phyloP scores from a whole-genome alignment of 2,888 invertebrate genomes.

The Leptinotarsa rubiginosa region DNA sequence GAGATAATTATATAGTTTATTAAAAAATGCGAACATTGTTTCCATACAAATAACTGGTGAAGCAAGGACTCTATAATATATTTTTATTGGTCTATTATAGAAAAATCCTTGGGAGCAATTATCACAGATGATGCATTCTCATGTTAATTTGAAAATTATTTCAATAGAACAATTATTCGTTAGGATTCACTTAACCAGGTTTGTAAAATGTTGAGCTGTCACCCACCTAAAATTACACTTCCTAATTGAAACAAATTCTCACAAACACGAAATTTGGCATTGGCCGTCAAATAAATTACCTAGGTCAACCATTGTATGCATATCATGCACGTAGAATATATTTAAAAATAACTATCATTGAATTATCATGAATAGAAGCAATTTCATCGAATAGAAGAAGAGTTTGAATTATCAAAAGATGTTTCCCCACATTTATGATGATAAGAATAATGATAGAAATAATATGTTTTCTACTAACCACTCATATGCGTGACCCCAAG shows the following conservation, averaged over 20 bases:
- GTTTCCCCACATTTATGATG: too few relatives aligned
- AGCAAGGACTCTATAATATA: slow-evolving; percentile 7
- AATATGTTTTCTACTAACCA: too few relatives aligned
- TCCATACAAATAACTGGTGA: not conserved
- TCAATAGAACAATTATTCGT: not conserved
- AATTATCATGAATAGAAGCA: not conserved
- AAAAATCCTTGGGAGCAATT: slow-evolving; percentile 13
- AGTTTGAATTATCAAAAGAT: too few relatives aligned
- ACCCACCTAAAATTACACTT: not conserved
- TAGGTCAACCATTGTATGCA: slow-evolving; percentile 10
- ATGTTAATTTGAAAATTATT: not conserved
- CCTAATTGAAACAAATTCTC: slow-evolving; percentile 6
- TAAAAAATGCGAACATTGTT: not conserved
- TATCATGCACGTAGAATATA: slow-evolving; percentile 1
- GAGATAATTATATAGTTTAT: slow-evolving; percentile 1
- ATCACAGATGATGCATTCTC: slow-evolving; percentile 9
- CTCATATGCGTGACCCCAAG: too few relatives aligned
- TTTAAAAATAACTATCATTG: not conserved
- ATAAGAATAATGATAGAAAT: too few relatives aligned
- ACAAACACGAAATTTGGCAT: slow-evolving; percentile 9
- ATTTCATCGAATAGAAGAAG: too few relatives aligned
- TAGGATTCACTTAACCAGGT: not conserved
- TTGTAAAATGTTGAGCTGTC: not conserved
- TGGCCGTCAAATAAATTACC: not conserved
- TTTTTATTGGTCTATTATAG: slow-evolving; percentile 1